phyloP scores from a whole-genome alignment of 2,888 invertebrate species.

The Idaea dimidiata region DNA sequence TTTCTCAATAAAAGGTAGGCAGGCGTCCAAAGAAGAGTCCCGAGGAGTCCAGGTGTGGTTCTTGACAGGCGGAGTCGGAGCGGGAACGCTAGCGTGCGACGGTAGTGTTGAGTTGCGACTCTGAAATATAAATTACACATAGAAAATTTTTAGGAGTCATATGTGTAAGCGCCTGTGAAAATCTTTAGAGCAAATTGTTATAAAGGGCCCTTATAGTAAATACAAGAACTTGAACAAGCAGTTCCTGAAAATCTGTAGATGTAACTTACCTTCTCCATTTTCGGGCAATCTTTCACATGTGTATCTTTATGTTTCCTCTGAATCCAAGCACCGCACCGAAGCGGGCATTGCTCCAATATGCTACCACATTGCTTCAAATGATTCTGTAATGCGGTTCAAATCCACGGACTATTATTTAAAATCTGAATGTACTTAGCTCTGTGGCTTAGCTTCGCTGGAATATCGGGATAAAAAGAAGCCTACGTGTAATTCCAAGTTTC shows the following conservation, averaged over 20 bases:
- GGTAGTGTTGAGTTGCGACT: slow-evolving; percentile 46
- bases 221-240: too few relatives aligned
- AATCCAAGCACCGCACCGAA: slow-evolving; percentile 86
- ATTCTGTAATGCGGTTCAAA: slow-evolving; percentile 58
- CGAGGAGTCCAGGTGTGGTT: slow-evolving; percentile 67
- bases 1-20: slow-evolving; percentile 65
- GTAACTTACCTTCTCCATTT: slow-evolving; percentile 60
- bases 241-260: background rate
- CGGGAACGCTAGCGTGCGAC: slow-evolving; percentile 56
- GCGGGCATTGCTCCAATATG: slow-evolving; percentile 86
- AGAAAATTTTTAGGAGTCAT: background rate
- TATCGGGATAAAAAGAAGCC: too few relatives aligned
- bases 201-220: too few relatives aligned
- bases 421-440: background rate
- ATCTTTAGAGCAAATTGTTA: too few relatives aligned
- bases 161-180: background rate
- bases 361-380: slow-evolving; percentile 86
- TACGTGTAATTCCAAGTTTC: too few relatives aligned
- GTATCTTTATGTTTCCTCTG: slow-evolving; percentile 82
- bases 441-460: too few relatives aligned
- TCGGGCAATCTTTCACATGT: slow-evolving; percentile 76
- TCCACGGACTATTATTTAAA: background rate
- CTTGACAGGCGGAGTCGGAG: slow-evolving; percentile 50
- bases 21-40: slow-evolving; percentile 54
- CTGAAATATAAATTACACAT: slow-evolving; percentile 31